These are phyloP conservation scores for Coreius guichenoti DNA, from an alignment of 2,797 vertebrate genomes.

Conservation along the genomic window DNA sequence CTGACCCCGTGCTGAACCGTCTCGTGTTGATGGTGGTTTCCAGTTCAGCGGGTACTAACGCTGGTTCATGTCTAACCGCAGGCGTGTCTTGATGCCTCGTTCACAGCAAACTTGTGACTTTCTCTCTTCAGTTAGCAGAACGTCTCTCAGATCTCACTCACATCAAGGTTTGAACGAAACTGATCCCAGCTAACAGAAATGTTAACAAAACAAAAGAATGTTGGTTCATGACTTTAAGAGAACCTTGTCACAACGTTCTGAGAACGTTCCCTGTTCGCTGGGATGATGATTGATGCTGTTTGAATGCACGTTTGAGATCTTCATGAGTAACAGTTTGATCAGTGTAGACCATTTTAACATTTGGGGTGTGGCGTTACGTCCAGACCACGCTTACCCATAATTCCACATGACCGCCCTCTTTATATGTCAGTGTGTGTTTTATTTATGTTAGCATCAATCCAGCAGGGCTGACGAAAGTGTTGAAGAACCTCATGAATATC, in stretches of 20 bases:
- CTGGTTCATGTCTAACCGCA: neutral
- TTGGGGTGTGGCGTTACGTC: neutral
- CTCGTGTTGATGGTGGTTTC: neutral
- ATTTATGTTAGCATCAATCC: conserved; percentile 1
- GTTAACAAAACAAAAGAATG: neutral
- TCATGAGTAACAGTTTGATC: neutral
- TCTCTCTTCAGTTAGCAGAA: neutral
- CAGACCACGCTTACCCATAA: neutral
- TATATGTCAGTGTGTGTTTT: neutral
- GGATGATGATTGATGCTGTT: neutral
- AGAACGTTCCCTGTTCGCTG: neutral
- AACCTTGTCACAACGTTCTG: too few relatives aligned
- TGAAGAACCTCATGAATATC: conserved; percentile 18
- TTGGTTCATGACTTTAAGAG: neutral
- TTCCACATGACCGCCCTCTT: neutral
- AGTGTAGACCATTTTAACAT: neutral
- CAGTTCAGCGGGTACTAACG: neutral
- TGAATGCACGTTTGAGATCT: neutral
- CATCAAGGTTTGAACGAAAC: neutral
- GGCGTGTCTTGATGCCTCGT: neutral
- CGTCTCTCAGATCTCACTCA: neutral
- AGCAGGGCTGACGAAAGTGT: neutral
- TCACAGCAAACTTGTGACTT: neutral
- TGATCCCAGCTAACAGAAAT: neutral
- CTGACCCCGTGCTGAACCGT: neutral